phyloP scores from a whole-genome alignment of 2,888 invertebrate genomes.

The Rhingia campestris region DNA sequence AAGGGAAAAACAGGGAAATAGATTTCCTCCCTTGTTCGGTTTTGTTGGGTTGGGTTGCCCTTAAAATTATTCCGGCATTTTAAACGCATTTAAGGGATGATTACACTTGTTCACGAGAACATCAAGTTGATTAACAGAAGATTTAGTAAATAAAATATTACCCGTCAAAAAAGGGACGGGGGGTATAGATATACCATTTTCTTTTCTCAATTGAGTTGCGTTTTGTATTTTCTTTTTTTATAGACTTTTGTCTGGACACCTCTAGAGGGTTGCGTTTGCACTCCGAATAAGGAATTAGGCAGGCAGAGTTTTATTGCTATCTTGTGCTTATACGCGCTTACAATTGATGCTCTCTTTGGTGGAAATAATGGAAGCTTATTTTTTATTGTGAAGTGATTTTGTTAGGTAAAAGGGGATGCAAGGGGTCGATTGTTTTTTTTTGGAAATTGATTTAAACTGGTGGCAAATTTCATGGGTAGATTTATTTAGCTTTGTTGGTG shows the following conservation, averaged over 20 bases:
- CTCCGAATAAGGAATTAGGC: slow-evolving; percentile 66
- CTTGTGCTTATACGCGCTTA: slow-evolving; percentile 19
- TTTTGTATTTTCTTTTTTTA: slow-evolving; percentile 49
- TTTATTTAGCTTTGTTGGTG: neutral
- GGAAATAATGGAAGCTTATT: slow-evolving; percentile 64
- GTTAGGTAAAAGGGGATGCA: neutral
- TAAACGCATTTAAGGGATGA: slow-evolving; percentile 76
- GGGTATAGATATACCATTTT: slow-evolving; percentile 4
- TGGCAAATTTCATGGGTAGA: neutral
- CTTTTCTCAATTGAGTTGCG: slow-evolving; percentile 51
- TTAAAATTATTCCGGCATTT: slow-evolving; percentile 70
- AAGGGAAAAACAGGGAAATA: neutral
- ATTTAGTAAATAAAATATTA: slow-evolving; percentile 76
- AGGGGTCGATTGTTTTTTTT: neutral
- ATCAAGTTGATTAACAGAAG: slow-evolving; percentile 77
- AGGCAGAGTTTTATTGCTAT: slow-evolving; percentile 69
- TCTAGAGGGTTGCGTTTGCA: slow-evolving; percentile 58
- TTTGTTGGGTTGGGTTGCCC: neutral
- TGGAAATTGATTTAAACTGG: neutral
- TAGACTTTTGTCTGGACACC: slow-evolving; percentile 71
- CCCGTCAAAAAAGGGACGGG: slow-evolving; percentile 57
- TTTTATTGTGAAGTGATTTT: slow-evolving; percentile 43
- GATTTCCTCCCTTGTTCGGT: neutral
- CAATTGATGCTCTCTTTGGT: slow-evolving; percentile 64
- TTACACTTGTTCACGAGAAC: slow-evolving; percentile 76